Conservation (phyloP, 2,888 invertebrate species). For the Archips crataeganus region DNA sequence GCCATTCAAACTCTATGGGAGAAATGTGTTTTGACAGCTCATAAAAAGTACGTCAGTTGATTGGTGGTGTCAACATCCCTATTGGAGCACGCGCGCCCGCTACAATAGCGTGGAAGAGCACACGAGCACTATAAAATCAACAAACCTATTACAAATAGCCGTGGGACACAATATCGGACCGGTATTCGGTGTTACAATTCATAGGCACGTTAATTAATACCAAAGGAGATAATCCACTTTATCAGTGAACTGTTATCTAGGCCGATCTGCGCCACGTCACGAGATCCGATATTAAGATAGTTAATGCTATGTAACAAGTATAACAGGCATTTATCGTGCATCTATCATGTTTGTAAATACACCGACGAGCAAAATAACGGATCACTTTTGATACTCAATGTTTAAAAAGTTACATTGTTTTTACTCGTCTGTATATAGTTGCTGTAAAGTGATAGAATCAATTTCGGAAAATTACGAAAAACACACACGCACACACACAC, state of each 20-base stretch:
- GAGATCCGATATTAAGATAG: constrained; percentile 70
- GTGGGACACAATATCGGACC: constrained; percentile 31
- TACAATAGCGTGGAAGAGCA: background rate
- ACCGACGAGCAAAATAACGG: background rate
- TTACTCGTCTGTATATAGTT: no score
- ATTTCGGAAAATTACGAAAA: no score
- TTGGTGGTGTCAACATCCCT: no score
- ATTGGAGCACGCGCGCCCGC: background rate
- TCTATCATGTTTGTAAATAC: constrained; percentile 11
- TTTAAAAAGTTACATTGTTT: no score
- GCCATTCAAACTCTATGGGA: no score
- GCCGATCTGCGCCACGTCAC: constrained; percentile 41
- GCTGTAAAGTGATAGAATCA: no score
- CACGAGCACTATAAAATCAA: constrained; percentile 8
- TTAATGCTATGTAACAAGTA: constrained; percentile 68
- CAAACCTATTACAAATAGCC: constrained; percentile 36
- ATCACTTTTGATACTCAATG: no score
- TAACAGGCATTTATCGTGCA: constrained; percentile 59
- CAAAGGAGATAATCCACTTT: constrained; percentile 61
- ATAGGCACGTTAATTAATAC: constrained; percentile 72
- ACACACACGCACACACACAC: no score
- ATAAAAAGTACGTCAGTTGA: no score
- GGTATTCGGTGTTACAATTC: constrained; percentile 60
- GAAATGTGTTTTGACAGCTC: no score
- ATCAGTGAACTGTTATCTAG: constrained; percentile 32